phyloP scores from a whole-genome alignment of 2,888 invertebrate genomes.

The Hirtodrosophila alboralis region DNA sequence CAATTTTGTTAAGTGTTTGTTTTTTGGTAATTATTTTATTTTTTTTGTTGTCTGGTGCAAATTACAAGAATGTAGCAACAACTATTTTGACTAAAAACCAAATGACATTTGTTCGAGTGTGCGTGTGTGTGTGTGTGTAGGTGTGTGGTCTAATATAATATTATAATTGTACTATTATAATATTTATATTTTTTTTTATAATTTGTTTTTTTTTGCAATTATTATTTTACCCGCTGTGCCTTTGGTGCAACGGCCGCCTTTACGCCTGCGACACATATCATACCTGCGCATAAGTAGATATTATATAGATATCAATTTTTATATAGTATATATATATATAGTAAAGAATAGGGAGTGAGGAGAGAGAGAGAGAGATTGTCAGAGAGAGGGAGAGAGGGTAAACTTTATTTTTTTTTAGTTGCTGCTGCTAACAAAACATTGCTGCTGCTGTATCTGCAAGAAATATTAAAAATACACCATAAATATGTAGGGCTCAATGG shows the following conservation, averaged over 20 bases:
- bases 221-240: conserved; percentile 96
- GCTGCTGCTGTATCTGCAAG: conserved; percentile 63
- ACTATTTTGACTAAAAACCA: conserved; percentile 49
- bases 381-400: conserved; percentile 9
- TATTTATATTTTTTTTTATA: conserved; percentile 28
- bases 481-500: conserved; percentile 1
- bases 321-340: conserved; percentile 15
- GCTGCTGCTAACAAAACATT: conserved; percentile 30
- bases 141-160: conserved; percentile 32
- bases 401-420: conserved; percentile 9
- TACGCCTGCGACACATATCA: conserved; percentile 98
- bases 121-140: conserved; percentile 26
- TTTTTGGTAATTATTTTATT: too few relatives aligned
- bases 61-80: conserved; percentile 52
- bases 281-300: conserved; percentile 88
- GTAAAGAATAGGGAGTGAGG: conserved; percentile 5
- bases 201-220: conserved; percentile 22
- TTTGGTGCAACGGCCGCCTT: conserved; percentile 98
- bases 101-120: conserved; percentile 55
- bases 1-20: conserved; percentile 50
- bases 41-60: conserved; percentile 64
- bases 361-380: conserved; percentile 5
- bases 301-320: conserved; percentile 42
- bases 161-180: conserved; percentile 24
- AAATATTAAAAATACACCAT: conserved; percentile 49